These are phyloP conservation scores for Trinectes maculatus DNA, from an alignment of 2,113 vertebrate genomes.

Conservation along the genomic window DNA sequence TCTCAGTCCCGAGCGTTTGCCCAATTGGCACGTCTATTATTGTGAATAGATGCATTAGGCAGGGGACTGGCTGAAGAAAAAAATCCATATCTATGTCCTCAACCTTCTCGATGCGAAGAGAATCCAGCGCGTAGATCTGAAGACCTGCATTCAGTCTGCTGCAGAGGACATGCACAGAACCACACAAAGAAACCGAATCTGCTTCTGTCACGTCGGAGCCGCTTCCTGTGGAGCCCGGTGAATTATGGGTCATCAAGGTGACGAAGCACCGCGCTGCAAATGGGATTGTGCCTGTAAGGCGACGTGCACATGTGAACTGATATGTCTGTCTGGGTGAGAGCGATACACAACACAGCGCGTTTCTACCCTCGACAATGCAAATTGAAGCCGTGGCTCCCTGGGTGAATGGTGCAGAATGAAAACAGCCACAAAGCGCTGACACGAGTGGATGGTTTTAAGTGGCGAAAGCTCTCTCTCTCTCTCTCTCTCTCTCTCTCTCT, in stretches of 20 bases:
- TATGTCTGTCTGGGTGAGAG: slow-evolving; percentile 46
- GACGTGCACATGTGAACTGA: slow-evolving; percentile 26
- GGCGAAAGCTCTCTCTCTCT: slow-evolving; percentile 32
- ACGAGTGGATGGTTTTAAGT: slow-evolving; percentile 49
- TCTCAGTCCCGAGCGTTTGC: slow-evolving; percentile 7
- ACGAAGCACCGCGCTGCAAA: slow-evolving; percentile 54
- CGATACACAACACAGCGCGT: slow-evolving; percentile 21
- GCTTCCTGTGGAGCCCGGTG: slow-evolving; percentile 24
- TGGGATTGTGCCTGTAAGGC: slow-evolving; percentile 52
- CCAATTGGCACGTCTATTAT: slow-evolving; percentile 40
- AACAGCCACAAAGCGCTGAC: slow-evolving; percentile 48
- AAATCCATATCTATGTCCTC: slow-evolving; percentile 47
- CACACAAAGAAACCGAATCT: slow-evolving; percentile 25
- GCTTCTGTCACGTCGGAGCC: background rate
- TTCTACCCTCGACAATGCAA: slow-evolving; percentile 51
- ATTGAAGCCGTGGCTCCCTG: slow-evolving; percentile 41
- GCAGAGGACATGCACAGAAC: slow-evolving; percentile 22
- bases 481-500: no score
- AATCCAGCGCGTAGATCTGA: no score
- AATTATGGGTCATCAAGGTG: slow-evolving; percentile 58
- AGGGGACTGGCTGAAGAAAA: slow-evolving; percentile 22
- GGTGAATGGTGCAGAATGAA: slow-evolving; percentile 30
- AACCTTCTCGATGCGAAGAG: slow-evolving; percentile 39
- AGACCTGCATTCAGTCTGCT: slow-evolving; percentile 1
- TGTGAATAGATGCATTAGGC: slow-evolving; percentile 39